Evolutionary conservation across 2,113 vertebrate species (phyloP).

Genomic region (Myodes glareolus): DNA sequence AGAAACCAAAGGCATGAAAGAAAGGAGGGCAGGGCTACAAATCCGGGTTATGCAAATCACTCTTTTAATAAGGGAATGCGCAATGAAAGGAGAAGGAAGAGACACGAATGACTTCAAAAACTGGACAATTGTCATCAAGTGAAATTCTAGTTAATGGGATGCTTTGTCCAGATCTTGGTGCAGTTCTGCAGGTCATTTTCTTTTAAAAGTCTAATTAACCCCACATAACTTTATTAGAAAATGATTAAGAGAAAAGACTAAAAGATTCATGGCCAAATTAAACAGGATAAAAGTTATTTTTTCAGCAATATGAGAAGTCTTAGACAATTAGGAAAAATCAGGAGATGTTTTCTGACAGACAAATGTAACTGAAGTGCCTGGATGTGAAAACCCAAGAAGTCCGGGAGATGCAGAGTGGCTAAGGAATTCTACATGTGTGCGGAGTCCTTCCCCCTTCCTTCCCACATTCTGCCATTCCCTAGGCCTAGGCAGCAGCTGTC

Average conservation of each 20-base stretch:
- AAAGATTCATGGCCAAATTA: constrained; percentile 26
- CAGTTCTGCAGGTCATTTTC: background rate
- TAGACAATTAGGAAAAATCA: background rate
- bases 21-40: background rate
- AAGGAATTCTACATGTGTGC: background rate
- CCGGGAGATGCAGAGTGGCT: background rate
- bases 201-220: background rate
- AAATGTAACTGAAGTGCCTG: background rate
- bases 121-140: background rate
- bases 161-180: background rate
- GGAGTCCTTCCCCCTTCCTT: background rate
- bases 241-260: background rate
- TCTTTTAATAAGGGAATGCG: background rate
- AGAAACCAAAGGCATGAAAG: background rate
- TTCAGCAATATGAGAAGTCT: background rate
- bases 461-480: background rate
- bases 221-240: background rate
- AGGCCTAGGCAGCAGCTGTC: background rate
- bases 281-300: background rate
- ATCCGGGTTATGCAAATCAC: background rate
- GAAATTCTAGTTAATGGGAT: background rate
- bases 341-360: fast-evolving
- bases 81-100: fast-evolving
- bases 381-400: background rate
- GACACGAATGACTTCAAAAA: background rate